phyloP scores from a whole-genome alignment of 2,113 vertebrate species.

The Turnix velox region DNA sequence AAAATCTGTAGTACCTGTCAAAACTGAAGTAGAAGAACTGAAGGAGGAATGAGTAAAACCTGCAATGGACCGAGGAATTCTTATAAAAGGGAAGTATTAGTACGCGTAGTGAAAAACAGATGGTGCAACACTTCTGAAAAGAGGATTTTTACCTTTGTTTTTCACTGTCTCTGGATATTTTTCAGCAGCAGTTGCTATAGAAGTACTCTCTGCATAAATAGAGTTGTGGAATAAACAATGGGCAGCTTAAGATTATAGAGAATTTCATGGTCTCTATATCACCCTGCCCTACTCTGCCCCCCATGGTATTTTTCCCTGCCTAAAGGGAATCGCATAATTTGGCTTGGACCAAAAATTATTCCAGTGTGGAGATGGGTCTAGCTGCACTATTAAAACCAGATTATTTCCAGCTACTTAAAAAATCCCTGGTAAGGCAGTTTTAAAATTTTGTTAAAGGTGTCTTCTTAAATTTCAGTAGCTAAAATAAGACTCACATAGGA shows the following conservation, averaged over 20 bases:
- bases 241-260: neutral
- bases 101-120: neutral
- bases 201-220: neutral
- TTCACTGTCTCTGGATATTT: neutral
- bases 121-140: neutral
- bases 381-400: conserved; percentile 1
- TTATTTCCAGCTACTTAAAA: conserved; percentile 23
- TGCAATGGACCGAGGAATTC: neutral
- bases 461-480: conserved; percentile 13
- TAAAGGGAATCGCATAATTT: conserved; percentile 21
- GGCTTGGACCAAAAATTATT: neutral
- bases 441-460: neutral
- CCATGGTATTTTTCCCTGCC: conserved; percentile 29
- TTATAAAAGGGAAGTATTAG: neutral
- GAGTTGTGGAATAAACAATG: neutral
- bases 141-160: neutral
- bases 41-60: neutral
- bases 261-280: conserved; percentile 54
- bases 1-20: neutral
- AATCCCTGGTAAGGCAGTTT: neutral
- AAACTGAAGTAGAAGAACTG: neutral
- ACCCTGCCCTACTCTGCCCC: too few species aligned
- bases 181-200: neutral
- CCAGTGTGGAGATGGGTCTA: neutral
- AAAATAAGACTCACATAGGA: neutral